Percentiles rank a stretch among this genome's conserved stretches.
phyloP scores from a whole-genome alignment of 2,797 vertebrate genomes.

The Remorina albescens region DNA sequence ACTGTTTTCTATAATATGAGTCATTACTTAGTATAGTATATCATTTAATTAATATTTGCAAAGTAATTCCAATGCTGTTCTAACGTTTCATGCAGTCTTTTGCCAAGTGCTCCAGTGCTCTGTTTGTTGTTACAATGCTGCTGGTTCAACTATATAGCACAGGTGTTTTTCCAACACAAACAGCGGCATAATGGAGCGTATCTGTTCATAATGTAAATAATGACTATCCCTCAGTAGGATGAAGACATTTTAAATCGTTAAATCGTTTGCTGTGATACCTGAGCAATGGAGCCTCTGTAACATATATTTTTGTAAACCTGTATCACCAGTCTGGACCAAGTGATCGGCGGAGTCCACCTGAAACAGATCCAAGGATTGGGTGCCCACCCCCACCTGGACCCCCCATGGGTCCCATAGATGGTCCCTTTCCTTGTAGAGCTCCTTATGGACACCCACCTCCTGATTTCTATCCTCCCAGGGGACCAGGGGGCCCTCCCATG shows the following conservation, averaged over 20 bases:
- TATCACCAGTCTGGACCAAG: constrained; percentile 51
- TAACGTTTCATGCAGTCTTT: no score
- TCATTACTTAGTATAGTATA: no score
- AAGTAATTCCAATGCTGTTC: no score
- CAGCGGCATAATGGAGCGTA: no score
- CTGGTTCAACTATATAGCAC: no score
- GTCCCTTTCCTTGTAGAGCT: constrained; percentile 70
- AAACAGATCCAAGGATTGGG: constrained; percentile 66
- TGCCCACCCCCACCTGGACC: constrained; percentile 53
- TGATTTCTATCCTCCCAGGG: constrained; percentile 75
- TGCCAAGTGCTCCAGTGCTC: no score
- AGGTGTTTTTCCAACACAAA: background rate
- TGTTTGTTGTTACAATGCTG: no score
- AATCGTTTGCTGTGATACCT: background rate
- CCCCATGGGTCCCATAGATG: constrained; percentile 64
- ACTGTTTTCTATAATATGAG: no score
- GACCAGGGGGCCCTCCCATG: constrained; percentile 64
- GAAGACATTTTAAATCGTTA: no score
- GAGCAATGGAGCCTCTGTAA: background rate
- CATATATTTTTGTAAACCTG: constrained; percentile 1
- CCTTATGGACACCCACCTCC: constrained; percentile 75
- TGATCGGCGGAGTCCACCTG: constrained; percentile 72
- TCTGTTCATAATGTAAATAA: no score
- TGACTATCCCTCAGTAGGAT: no score
- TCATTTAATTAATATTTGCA: no score